These are phyloP conservation scores for Limanda limanda DNA, from an alignment of 2,113 vertebrate species.

Conservation along the genomic window DNA sequence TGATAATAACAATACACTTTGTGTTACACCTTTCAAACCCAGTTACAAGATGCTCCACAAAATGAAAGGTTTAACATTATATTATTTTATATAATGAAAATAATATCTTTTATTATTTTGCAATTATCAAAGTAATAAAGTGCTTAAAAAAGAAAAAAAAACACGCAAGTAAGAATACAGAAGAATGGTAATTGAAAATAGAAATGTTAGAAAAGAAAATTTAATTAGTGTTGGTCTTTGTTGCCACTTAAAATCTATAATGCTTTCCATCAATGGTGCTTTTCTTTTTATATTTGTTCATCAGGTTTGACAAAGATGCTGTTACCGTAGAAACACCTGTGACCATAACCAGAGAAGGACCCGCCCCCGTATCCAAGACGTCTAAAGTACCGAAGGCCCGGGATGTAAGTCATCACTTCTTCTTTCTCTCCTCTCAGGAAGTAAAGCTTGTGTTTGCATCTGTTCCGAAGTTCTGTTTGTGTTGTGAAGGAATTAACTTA, in stretches of 20 bases:
- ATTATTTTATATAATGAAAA: no score
- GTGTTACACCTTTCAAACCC: no score
- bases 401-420: slow-evolving; percentile 72
- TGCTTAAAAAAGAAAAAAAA: no score
- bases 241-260: neutral
- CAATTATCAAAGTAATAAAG: no score
- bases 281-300: slow-evolving; percentile 11
- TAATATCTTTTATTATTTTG: no score
- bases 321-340: slow-evolving; percentile 71
- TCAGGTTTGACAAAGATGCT: slow-evolving; percentile 81
- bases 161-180: no score
- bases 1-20: no score
- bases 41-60: no score
- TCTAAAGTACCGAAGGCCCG: slow-evolving; percentile 72
- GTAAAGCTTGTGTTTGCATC: slow-evolving; percentile 23
- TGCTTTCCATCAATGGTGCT: neutral
- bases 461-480: slow-evolving; percentile 25
- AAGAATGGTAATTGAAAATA: no score
- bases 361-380: slow-evolving; percentile 74
- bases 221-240: neutral
- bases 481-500: neutral
- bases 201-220: no score
- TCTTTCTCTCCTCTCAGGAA: neutral
- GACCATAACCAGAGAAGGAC: slow-evolving; percentile 76
- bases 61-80: no score